Evolutionary conservation across 2,888 invertebrate genomes (phyloP), one percentile per base, ranked within the genome.

Genomic region (Hermaeophaga mercurialis): DNA sequence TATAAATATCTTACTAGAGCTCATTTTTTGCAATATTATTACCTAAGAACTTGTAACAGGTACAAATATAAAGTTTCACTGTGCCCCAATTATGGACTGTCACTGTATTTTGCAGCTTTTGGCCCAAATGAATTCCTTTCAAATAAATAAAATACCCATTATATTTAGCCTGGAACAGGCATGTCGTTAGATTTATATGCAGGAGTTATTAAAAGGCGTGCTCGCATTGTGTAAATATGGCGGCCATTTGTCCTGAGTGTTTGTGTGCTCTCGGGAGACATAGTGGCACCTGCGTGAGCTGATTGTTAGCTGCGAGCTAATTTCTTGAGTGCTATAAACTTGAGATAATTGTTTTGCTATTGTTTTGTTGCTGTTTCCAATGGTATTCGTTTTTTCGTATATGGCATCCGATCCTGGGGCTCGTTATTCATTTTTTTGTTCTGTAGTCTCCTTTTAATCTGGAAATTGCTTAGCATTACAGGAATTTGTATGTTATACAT

Each of bases 281-380:
- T 43, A 14, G 24, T 44, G 52, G 52, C 52, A 52, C 52, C 52
- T 52, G 52, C 52, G 43, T 52, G 12, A 52, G 43, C 24, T 48
- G 48, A 48, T 48, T 48, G 48, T 48, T 48, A 48, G 48, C 11
- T 39, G 15, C 18, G 28, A 41, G 52, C 52, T 52, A 52, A 52
- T 52, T 52, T 52, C 52, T 52, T 28, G 44, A 52, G 52, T 43
- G 52, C 52, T 17, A 44, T 52, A 52, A 50, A 52, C 44, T 52
- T 36, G 43, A 43, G 22, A 34, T 52, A 52, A 52, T 52, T 52
- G 52, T 43, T 52, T 47, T 44, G 38, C 39, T 11, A 43, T 19
- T 50, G 33, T 12, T 31, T 43, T 41, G 49, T 15, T 38, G 38
- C 38, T 49, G 9, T 49, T 49, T 18, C 17, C n/a, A 22, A 8